These are phyloP conservation scores for Ceratitis capitata DNA, from an alignment of 1,140 invertebrate genomes.

Conservation along the genomic window DNA sequence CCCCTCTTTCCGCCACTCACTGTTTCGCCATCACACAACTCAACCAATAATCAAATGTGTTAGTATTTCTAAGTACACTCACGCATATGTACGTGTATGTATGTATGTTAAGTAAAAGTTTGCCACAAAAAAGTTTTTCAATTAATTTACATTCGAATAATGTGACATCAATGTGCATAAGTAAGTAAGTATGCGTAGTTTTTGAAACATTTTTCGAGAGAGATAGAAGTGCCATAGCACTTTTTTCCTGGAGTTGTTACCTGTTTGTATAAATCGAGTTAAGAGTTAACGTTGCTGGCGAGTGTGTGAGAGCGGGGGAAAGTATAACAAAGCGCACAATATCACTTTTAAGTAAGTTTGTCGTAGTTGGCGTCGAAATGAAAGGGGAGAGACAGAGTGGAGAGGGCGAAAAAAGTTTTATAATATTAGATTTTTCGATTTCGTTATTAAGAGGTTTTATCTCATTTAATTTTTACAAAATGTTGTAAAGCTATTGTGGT, in stretches of 20 bases:
- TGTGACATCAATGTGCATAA: slow-evolving; percentile 36
- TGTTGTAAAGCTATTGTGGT: neutral
- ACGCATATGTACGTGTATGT: neutral
- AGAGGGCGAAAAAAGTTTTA: neutral
- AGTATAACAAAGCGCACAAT: neutral
- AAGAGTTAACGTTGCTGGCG: neutral
- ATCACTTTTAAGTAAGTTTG: slow-evolving; percentile 11
- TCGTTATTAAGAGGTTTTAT: neutral
- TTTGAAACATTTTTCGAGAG: neutral
- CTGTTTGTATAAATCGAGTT: neutral
- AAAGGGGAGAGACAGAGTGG: neutral
- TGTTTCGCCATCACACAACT: neutral
- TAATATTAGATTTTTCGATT: neutral
- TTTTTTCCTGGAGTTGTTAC: neutral
- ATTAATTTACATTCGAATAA: slow-evolving; percentile 36
- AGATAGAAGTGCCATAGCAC: neutral
- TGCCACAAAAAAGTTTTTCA: slow-evolving; percentile 37
- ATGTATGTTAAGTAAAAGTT: neutral
- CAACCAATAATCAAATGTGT: slow-evolving; percentile 28
- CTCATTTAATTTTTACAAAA: neutral
- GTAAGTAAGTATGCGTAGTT: slow-evolving; percentile 27
- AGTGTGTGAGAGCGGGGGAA: neutral
- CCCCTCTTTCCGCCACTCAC: neutral
- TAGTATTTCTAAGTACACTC: neutral
- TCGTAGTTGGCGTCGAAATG: neutral